Conservation (phyloP, 2,797 vertebrate genomes). For the Menidia menidia region DNA sequence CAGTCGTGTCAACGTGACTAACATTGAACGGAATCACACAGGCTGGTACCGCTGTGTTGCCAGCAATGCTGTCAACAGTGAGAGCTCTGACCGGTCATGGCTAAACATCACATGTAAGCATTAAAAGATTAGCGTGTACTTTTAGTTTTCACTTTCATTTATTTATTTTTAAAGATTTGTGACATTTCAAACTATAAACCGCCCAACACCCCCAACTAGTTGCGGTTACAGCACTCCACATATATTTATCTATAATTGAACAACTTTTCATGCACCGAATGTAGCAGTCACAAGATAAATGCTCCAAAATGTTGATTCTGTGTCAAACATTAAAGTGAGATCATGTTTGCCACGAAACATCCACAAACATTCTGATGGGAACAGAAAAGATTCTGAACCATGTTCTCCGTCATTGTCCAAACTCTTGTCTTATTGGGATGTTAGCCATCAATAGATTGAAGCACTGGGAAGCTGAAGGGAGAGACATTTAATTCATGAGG, state of each 20-base stretch:
- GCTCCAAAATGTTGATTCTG: too few species aligned
- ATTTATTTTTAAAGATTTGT: neutral
- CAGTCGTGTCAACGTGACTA: conserved; percentile 72
- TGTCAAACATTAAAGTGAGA: too few species aligned
- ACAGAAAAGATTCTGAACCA: too few species aligned
- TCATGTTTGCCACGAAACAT: too few species aligned
- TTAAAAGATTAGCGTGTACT: neutral
- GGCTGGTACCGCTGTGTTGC: conserved; percentile 89
- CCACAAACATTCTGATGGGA: too few species aligned
- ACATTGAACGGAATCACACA: conserved; percentile 83
- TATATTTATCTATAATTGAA: too few species aligned
- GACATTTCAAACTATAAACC: neutral
- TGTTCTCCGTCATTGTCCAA: too few species aligned
- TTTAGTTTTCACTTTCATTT: too few species aligned
- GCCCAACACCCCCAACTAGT: neutral
- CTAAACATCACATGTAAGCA: conserved; percentile 91
- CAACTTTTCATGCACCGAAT: too few species aligned
- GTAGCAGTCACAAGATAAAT: too few species aligned
- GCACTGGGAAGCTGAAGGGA: neutral
- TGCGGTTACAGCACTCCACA: neutral
- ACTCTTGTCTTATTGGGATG: too few species aligned
- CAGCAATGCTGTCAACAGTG: conserved; percentile 85
- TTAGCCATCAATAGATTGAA: too few species aligned
- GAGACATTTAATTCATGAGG: neutral
- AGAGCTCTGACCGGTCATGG: conserved; percentile 83